Evolutionary conservation across 1,140 invertebrate species (phyloP).

Genomic region (Augochlora pura): DNA sequence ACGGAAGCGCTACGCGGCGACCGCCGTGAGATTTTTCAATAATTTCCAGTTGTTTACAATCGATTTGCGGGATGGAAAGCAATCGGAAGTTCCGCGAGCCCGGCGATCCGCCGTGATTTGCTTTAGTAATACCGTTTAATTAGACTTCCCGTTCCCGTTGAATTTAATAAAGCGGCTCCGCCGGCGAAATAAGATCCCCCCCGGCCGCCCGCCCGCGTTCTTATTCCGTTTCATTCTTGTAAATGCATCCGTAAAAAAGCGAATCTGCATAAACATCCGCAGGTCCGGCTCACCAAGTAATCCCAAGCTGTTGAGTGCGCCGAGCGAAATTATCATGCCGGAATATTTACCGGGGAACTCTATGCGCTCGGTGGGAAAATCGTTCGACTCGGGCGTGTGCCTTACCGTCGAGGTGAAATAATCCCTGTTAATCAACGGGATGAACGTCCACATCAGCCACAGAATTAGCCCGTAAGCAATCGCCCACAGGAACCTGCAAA

Average conservation of each 20-base stretch:
- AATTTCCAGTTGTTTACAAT: too few relatives aligned
- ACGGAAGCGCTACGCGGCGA: too few relatives aligned
- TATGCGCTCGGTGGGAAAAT: neutral
- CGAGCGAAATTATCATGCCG: neutral
- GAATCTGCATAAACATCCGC: neutral
- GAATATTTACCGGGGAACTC: conserved; percentile 3
- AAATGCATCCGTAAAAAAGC: neutral
- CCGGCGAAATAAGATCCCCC: neutral
- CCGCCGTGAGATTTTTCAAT: too few relatives aligned
- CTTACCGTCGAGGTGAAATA: neutral
- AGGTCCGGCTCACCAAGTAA: neutral
- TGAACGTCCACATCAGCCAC: too few relatives aligned
- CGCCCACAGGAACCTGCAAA: neutral
- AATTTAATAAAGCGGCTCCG: neutral
- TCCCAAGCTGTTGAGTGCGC: neutral
- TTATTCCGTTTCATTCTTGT: neutral
- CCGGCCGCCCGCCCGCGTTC: neutral
- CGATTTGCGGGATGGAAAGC: neutral
- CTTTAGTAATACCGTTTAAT: too few relatives aligned
- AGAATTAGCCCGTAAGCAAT: neutral
- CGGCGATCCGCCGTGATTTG: too few relatives aligned
- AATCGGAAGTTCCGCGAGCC: neutral
- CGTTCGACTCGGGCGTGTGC: neutral
- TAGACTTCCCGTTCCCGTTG: too few relatives aligned
- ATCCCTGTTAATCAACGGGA: too few relatives aligned